Evolutionary conservation across 2,797 vertebrate genomes (phyloP).

Genomic region (Myotis myotis): DNA sequence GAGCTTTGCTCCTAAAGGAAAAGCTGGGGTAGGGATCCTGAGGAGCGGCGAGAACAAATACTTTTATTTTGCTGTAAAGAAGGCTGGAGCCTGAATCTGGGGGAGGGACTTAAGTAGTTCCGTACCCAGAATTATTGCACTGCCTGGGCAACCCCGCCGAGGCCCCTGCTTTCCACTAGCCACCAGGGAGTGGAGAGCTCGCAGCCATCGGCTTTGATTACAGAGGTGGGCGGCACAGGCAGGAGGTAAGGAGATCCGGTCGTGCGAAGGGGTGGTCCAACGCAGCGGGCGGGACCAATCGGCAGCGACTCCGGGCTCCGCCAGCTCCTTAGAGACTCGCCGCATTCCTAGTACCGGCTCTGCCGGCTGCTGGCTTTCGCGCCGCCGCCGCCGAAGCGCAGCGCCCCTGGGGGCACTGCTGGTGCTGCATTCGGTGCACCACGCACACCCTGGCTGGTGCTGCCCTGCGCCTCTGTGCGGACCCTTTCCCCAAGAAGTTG

Average conservation of each 20-base stretch:
- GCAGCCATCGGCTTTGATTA: slow-evolving; percentile 24
- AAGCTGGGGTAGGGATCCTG: neutral
- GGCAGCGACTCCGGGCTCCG: neutral
- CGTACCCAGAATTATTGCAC: neutral
- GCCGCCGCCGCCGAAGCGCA: neutral
- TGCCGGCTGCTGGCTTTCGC: neutral
- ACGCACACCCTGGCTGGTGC: neutral
- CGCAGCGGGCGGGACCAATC: slow-evolving; percentile 56
- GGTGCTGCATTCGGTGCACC: neutral
- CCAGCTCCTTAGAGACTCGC: slow-evolving; percentile 7
- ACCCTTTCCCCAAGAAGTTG: neutral
- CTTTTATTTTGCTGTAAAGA: slow-evolving; percentile 56
- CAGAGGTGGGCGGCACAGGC: slow-evolving; percentile 54
- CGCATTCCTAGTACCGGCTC: neutral
- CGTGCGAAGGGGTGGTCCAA: slow-evolving; percentile 34
- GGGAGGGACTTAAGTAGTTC: slow-evolving; percentile 53
- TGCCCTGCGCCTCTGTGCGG: neutral
- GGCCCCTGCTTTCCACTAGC: neutral
- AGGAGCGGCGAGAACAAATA: slow-evolving; percentile 22
- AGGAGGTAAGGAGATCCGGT: neutral
- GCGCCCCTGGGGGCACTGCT: neutral
- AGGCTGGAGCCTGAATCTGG: slow-evolving; percentile 41
- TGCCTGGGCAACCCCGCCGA: neutral
- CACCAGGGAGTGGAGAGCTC: neutral
- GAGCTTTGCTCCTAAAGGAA: slow-evolving; percentile 37